Base-by-base conservation (phyloP, 2,797 vertebrate species). In the Bovichtus variegatus region DNA sequence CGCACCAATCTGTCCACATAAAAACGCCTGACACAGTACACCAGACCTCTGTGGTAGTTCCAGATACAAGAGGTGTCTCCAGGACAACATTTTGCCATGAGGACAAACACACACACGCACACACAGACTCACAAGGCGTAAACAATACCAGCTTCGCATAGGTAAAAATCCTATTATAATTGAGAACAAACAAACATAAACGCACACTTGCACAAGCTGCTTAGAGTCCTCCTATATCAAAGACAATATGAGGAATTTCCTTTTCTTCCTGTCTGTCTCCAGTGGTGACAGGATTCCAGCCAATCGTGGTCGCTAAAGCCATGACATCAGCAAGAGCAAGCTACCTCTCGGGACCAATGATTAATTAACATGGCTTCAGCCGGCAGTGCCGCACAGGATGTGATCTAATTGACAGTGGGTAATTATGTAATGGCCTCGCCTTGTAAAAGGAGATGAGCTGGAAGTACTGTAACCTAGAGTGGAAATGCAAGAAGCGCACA, bases 381-480 rank as follows among this genome's bases (percentile, higher is more conserved):
- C 75, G 25, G 87, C 89, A 90, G 76, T 65, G 84, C 67, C 68
- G 76, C 78, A 82, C 79, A 91, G 90, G 91, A 93, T 89, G 86
- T 90, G 81, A 91, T 89, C 88, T 88, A 91, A 91, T 87, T 91
- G 90, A 83, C 80, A 72, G 76, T 67, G 81, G 80, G 74, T 91
- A 90, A 93, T 93, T 91, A 89, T 88, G 86, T 90, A 90, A 90
- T 83, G 86, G 87, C 87, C 80, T 87, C 63, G 85, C 82, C 89
- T 89, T 82, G 91, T 89, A 88, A 89, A 89, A 89, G 82, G 82
- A 93, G 87, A 91, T 85, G 89, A 90, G 89, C 75, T 89, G 80
- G 85, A 90, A 87, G 84, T 69, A 80, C 63, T 68, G 87, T 71
- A 86, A 87, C 79, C 71, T 59, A 73, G 71, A 85, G 83, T 76